Conservation (phyloP, 2,888 invertebrate species). For the Dolomedes plantarius region DNA sequence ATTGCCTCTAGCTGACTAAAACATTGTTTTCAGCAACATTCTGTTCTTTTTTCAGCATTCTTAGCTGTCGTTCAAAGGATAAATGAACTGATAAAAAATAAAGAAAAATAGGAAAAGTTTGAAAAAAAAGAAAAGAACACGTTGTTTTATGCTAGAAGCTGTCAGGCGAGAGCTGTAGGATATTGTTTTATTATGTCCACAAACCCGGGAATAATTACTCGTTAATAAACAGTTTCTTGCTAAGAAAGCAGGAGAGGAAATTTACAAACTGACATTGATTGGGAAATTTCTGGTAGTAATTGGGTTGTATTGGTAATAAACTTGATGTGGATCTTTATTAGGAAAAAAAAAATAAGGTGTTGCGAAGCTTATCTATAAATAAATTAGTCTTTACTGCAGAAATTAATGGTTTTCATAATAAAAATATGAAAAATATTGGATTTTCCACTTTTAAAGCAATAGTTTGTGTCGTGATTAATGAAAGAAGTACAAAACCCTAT, state of each 20-base stretch:
- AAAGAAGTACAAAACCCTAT: too few species aligned
- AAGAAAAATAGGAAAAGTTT: neutral
- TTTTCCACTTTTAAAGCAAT: too few species aligned
- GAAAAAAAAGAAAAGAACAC: neutral
- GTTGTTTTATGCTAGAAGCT: neutral
- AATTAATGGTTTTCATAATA: too few species aligned
- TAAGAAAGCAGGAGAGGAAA: neutral
- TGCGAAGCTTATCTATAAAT: too few species aligned
- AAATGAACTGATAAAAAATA: neutral
- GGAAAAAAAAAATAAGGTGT: too few species aligned
- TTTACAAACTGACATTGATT: slow-evolving; percentile 2
- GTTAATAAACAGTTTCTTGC: slow-evolving; percentile 11
- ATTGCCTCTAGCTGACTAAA: neutral
- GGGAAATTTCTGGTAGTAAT: neutral
- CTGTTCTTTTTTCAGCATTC: neutral
- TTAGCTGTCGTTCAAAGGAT: slow-evolving; percentile 10
- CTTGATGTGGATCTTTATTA: neutral
- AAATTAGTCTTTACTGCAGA: too few species aligned
- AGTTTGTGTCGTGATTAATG: too few species aligned
- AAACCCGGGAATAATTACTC: slow-evolving; percentile 9
- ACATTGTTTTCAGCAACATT: neutral
- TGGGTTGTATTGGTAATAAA: neutral
- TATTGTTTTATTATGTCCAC: slow-evolving; percentile 16
- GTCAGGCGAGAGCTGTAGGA: neutral
- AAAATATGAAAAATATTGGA: too few species aligned